phyloP scores from a whole-genome alignment of 1,140 invertebrate genomes.

The Ceratosolen solmsi region DNA sequence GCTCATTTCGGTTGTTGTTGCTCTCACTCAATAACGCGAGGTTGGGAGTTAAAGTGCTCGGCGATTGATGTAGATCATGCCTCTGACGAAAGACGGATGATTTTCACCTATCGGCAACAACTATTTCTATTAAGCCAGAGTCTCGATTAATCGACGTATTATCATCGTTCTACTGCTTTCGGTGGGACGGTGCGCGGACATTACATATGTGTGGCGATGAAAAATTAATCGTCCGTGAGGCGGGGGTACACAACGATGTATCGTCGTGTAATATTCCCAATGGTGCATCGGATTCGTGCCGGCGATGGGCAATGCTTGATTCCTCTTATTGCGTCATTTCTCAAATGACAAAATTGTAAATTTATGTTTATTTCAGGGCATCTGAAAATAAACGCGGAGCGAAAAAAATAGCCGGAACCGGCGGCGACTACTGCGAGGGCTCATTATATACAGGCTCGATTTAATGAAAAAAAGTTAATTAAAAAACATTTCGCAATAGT shows the following conservation, averaged over 20 bases:
- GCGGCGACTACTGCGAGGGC: not conserved
- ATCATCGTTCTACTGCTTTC: no score
- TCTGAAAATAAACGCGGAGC: not conserved
- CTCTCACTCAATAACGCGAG: no score
- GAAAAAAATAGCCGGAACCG: not conserved
- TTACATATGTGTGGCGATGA: not conserved
- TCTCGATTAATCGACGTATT: no score
- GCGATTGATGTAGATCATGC: no score
- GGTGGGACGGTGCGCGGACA: no score
- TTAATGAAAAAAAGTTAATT: slow-evolving; percentile 37
- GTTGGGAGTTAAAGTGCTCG: no score
- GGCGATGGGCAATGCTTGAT: no score
- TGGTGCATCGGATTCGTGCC: not conserved
- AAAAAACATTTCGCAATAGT: slow-evolving; percentile 33
- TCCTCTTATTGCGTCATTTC: not conserved
- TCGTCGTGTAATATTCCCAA: not conserved
- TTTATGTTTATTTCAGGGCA: slow-evolving; percentile 17
- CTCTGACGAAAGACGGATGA: no score
- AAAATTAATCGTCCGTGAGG: not conserved
- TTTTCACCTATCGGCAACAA: no score
- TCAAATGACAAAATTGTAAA: slow-evolving; percentile 15
- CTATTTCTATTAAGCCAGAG: no score
- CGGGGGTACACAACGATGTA: no score
- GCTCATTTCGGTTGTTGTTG: no score
- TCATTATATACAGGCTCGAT: not conserved